These are phyloP conservation scores for Ips typographus DNA, from an alignment of 1,140 invertebrate genomes.

Conservation along the genomic window DNA sequence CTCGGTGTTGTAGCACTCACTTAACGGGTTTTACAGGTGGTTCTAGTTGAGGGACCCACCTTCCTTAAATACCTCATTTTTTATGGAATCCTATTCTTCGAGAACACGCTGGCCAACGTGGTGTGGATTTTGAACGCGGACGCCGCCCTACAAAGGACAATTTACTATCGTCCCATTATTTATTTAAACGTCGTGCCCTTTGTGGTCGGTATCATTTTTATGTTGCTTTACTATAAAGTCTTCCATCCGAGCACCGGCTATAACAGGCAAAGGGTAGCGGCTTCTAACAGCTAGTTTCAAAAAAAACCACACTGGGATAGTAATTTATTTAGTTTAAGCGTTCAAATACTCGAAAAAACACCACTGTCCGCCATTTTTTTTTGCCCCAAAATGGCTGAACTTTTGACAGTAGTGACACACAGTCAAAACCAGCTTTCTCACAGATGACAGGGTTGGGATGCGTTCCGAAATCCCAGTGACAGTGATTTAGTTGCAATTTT, in stretches of 20 bases:
- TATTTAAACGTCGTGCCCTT: constrained; percentile 66
- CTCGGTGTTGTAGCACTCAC: not conserved
- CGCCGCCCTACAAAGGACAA: constrained; percentile 50
- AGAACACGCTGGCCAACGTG: constrained; percentile 62
- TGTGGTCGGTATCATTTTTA: constrained; percentile 68
- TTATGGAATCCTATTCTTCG: constrained; percentile 65
- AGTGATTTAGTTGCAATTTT: too few relatives aligned
- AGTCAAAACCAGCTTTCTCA: too few relatives aligned
- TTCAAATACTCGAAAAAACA: too few relatives aligned
- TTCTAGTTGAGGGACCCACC: constrained; percentile 60
- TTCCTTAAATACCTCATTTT: constrained; percentile 65
- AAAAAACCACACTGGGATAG: not conserved
- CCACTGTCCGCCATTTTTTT: too few relatives aligned
- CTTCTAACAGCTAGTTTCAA: constrained; percentile 14
- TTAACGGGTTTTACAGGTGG: constrained; percentile 61
- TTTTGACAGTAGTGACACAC: too few relatives aligned
- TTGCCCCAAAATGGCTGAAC: too few relatives aligned
- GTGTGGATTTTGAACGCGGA: constrained; percentile 60
- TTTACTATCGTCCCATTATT: constrained; percentile 64
- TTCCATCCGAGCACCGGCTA: constrained; percentile 66
- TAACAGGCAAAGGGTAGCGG: constrained; percentile 28
- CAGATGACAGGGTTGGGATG: too few relatives aligned
- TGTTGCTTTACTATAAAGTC: constrained; percentile 75
- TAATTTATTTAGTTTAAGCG: too few relatives aligned
- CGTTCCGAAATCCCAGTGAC: too few relatives aligned